A percentile compares a stretch with the other conserved stretches of the same genome.
These are phyloP conservation scores for Orestias chungarensis DNA, from an alignment of 2,797 vertebrate genomes.

Conservation along the genomic window DNA sequence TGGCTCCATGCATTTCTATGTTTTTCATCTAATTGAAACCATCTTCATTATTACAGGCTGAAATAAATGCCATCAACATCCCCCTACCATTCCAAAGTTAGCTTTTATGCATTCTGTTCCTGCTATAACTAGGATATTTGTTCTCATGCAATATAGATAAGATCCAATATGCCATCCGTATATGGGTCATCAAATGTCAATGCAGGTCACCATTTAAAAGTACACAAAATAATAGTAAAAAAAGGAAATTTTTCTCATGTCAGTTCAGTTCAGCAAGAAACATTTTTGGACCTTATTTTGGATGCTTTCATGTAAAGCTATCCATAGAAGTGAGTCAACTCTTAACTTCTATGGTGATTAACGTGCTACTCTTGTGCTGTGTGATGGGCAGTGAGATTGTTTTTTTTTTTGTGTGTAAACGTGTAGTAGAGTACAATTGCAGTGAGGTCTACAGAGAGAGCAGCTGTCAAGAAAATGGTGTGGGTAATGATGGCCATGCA, in stretches of 20 bases:
- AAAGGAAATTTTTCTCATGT: constrained; percentile 13
- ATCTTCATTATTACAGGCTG: not conserved
- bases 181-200: not conserved
- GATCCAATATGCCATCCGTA: not conserved
- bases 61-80: not conserved
- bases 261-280: not conserved
- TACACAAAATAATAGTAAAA: constrained; percentile 25
- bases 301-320: constrained; percentile 7
- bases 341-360: constrained; percentile 60
- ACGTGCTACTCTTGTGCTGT: constrained; percentile 47
- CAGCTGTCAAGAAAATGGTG: constrained; percentile 69
- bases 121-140: not conserved
- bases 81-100: not conserved
- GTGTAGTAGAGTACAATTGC: constrained; percentile 30
- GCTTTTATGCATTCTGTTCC: not conserved
- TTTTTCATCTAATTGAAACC: not conserved
- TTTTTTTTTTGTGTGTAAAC: constrained; percentile 13
- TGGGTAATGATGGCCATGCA: constrained; percentile 66
- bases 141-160: not conserved
- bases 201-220: constrained; percentile 5
- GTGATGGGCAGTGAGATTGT: constrained; percentile 23
- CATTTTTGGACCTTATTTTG: not conserved
- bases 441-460: constrained; percentile 60
- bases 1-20: not conserved
- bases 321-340: constrained; percentile 28